Evolutionary conservation across 2,113 vertebrate species (phyloP).

Genomic region (Trachemys scripta): DNA sequence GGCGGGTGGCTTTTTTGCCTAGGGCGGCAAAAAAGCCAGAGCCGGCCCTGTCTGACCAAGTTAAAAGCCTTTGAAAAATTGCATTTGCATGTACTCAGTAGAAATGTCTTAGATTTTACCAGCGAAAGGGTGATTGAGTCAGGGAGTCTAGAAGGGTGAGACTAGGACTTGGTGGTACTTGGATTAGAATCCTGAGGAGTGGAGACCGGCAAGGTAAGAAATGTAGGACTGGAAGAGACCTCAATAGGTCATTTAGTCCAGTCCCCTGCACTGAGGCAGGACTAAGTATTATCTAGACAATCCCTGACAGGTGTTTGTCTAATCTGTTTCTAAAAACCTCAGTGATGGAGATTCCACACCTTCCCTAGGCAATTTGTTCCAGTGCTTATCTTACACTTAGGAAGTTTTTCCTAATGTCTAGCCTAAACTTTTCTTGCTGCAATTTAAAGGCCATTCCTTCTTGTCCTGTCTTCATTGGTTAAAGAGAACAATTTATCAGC

Average conservation of each 20-base stretch:
- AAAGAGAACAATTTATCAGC: not conserved
- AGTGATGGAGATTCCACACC: not conserved
- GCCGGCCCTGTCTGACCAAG: not conserved
- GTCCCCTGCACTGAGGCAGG: not conserved
- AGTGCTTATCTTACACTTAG: not conserved
- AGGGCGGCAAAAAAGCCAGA: too few species aligned
- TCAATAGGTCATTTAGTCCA: not conserved
- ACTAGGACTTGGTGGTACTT: not conserved
- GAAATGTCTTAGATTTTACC: not conserved
- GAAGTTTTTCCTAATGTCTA: not conserved
- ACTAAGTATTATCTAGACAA: not conserved
- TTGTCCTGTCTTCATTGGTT: not conserved
- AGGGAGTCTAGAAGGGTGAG: not conserved
- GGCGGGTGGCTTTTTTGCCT: too few species aligned
- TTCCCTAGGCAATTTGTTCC: not conserved
- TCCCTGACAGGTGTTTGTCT: not conserved
- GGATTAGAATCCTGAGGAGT: not conserved
- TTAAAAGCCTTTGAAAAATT: not conserved
- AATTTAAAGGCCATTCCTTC: not conserved
- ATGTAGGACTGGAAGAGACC: not conserved
- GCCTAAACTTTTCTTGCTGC: not conserved
- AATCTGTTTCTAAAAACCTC: not conserved
- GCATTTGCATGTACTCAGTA: fast-evolving
- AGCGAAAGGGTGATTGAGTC: not conserved
- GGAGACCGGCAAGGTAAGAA: not conserved